Evolutionary conservation across 2,888 invertebrate genomes (phyloP), one percentile per base, ranked within the genome.

Genomic region (Anorthoa munda): DNA sequence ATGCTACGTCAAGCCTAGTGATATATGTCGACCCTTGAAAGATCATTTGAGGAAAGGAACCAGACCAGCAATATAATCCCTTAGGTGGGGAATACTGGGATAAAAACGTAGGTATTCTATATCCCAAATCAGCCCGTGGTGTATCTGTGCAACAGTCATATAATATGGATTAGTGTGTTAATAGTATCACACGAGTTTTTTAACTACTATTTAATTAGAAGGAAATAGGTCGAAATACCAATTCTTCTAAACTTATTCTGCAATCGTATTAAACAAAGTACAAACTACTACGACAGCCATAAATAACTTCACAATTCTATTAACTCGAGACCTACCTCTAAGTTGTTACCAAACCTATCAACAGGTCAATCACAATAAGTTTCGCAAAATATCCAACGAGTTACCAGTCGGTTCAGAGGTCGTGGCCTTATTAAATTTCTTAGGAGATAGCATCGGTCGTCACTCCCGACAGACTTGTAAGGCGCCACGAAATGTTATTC

Each of bases 391-490:
- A 85, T 83, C 73, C 76, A 85, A 75, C 21, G 56, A 21, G 26
- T 75, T 60, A 46, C 77, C 70, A 77, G 77, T 75, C 82, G 76
- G 88, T 87, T 88, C 88, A 89, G 85, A 85, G 88, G 90, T 92
- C 90, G 85, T 71, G 87, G 87, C 87, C 89, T 91, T 91, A 90
- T 91, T 90, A 89, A 92, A 91, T 89, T 89, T 86, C 86, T 82
- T 79, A 84, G 73, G 12, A 89, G 89, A 91, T 90, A 88, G 83
- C 83, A 91, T 92, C 90, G 82, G 82, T 87, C 87, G 81, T 89
- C 85, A 87, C 77, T 87, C 78, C 73, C 72, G 72, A 78, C 81
- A 75, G 81, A 77, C 72, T 66, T 80, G 75, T 77, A 76, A 71
- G 86, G 87, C 81, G 85, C 86, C 86, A 85, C 74, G 86, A 86